Conservation (phyloP, 2,797 vertebrate genomes). For the Alcedo atthis region DNA sequence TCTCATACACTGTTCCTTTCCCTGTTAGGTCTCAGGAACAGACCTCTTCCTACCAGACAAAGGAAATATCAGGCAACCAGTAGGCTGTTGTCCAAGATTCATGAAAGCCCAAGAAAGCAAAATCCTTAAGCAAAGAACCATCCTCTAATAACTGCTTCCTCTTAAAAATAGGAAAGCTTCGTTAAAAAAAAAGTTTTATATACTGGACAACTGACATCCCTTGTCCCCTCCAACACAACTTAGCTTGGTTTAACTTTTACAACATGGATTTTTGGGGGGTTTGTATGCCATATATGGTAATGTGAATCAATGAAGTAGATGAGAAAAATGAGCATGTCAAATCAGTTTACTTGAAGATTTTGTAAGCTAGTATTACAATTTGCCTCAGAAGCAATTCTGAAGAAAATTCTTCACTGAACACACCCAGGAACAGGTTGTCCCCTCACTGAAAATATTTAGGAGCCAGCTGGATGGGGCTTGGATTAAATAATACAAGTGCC, state of each 20-base stretch:
- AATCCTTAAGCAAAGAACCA: background rate
- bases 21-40: background rate
- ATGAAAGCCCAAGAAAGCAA: background rate
- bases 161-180: background rate
- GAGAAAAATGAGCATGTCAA: background rate
- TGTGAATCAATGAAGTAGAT: rapidly evolving
- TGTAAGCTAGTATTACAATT: background rate
- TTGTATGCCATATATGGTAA: background rate
- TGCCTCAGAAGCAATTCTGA: background rate
- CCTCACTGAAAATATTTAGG: background rate
- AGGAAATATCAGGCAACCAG: background rate
- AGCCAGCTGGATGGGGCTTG: background rate
- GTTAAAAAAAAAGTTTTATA: background rate
- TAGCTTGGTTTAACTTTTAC: background rate
- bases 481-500: background rate
- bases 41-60: background rate
- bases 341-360: background rate
- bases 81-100: background rate
- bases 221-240: background rate
- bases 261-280: background rate
- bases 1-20: background rate
- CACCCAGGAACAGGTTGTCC: background rate
- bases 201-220: background rate
- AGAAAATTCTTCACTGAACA: background rate
- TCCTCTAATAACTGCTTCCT: background rate